Evolutionary conservation across 2,888 invertebrate species (phyloP).

Genomic region (Amiota mariae): DNA sequence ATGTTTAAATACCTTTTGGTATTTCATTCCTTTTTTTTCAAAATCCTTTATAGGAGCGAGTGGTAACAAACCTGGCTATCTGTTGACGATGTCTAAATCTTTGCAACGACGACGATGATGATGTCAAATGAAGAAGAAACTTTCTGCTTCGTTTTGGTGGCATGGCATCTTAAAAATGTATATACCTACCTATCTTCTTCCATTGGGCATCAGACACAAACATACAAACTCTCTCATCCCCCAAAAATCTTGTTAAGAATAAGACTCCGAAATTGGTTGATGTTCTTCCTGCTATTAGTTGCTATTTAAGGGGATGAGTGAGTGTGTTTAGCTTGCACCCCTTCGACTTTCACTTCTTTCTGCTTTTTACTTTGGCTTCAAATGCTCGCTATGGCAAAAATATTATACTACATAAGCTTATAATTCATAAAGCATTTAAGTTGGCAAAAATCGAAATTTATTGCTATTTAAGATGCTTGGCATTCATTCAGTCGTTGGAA

Average conservation of each 20-base stretch:
- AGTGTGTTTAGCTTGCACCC: slow-evolving; percentile 22
- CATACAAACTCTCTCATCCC: not conserved
- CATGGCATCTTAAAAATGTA: slow-evolving; percentile 63
- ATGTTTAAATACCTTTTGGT: slow-evolving; percentile 55
- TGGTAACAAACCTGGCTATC: slow-evolving; percentile 50
- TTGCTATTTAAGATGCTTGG: slow-evolving; percentile 71
- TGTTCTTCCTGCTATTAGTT: too few species aligned
- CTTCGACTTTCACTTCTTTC: slow-evolving; percentile 5
- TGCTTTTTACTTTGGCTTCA: not conserved
- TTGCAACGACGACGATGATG: slow-evolving; percentile 52
- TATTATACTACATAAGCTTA: slow-evolving; percentile 56
- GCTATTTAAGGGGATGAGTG: not conserved
- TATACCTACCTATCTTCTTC: too few species aligned
- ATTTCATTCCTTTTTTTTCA: slow-evolving; percentile 15
- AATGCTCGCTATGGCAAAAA: slow-evolving; percentile 14
- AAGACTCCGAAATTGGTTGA: too few species aligned
- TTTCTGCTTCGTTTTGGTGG: slow-evolving; percentile 47
- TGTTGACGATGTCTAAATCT: slow-evolving; percentile 58
- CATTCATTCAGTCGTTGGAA: slow-evolving; percentile 37
- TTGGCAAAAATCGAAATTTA: slow-evolving; percentile 73
- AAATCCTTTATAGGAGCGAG: slow-evolving; percentile 45
- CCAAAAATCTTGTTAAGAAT: too few species aligned
- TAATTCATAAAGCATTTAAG: slow-evolving; percentile 73
- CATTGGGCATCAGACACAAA: slow-evolving; percentile 48
- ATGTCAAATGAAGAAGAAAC: slow-evolving; percentile 40